Evolutionary conservation across 2,113 vertebrate species (phyloP), one percentile per base, ranked within the genome.

Genomic region (Scomber scombrus): DNA sequence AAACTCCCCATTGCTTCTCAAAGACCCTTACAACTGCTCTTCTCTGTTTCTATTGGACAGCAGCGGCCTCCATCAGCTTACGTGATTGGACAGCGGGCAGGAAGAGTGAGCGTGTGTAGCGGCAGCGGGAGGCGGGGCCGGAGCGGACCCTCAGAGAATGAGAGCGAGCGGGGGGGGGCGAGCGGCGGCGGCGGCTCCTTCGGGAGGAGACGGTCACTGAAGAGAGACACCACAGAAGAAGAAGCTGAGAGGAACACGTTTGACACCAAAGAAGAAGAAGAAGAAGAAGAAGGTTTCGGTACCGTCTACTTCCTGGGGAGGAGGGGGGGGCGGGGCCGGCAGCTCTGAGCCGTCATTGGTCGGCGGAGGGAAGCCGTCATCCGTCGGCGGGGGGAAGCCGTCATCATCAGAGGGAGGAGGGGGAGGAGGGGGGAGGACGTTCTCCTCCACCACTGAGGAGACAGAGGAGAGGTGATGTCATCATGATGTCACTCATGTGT

Each of bases 131-230:
- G 78, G 87, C 84, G 1, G 93, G 88, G 84, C 92, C 91, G 60
- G 91, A 90, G 84, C 92, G 93, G 23, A 94, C 86, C 85, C 94
- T 92, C 60, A 95, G 64, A 61, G 94, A 95, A 21, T 93, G 75
- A 63, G 93, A 94, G 86, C 93, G 91, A 43, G 85, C 12, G 21
- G 85, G 52, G 11, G 92, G 88, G 3, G 92, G 91, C 8, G 81
- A 88, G 68, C 63, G 83, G 3, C 82, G 90, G 29, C 58, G 81
- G 56, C 87, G 87, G 61, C 89, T 87, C 70, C 91, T 90, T 55
- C 89, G 78, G 66, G 89, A 16, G 0, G 12, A 79, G 78, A 88
- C 81, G 75, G 82, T 47, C 55, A 60, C 89, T 90, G 75, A 50
- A 49, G 52, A 2, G 51, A 47, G 31, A 11, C 57, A n/a, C 55